A percentile compares a stretch with the other conserved stretches of the same genome.
Conservation (phyloP, 2,113 vertebrate species). For the Dasyurus viverrinus region DNA sequence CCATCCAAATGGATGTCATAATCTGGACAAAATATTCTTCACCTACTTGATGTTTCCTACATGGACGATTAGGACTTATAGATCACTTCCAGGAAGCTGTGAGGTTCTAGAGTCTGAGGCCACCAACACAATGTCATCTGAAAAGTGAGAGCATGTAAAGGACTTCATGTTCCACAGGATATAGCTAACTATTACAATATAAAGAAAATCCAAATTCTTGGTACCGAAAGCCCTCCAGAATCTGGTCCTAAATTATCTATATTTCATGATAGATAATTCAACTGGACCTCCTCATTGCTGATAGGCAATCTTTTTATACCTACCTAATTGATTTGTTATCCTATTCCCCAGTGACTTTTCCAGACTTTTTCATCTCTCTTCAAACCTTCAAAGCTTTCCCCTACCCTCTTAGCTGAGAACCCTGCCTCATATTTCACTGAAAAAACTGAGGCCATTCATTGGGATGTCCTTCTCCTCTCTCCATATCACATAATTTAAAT, state of each 20-base stretch:
- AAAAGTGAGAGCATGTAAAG: no score
- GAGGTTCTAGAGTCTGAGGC: neutral
- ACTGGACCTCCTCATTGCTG: neutral
- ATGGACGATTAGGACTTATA: neutral
- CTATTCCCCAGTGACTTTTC: neutral
- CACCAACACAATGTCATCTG: neutral
- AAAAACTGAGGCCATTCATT: neutral
- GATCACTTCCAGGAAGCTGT: neutral
- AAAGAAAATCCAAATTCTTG: neutral
- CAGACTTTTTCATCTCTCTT: neutral
- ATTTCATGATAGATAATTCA: neutral
- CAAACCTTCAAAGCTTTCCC: neutral
- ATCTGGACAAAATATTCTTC: neutral
- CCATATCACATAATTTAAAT: neutral
- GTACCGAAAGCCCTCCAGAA: neutral
- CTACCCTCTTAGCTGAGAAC: neutral
- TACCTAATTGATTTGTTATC: neutral
- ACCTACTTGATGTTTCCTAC: neutral
- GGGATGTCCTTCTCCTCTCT: neutral
- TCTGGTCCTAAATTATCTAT: neutral
- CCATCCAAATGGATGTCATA: neutral
- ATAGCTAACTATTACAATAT: no score
- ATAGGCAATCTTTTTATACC: neutral
- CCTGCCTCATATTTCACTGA: neutral
- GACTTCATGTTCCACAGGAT: no score